Percentiles rank a stretch among this genome's conserved stretches.
Evolutionary conservation across 2,888 invertebrate genomes (phyloP).

Genomic region (Pyrocoelia pectoralis): DNA sequence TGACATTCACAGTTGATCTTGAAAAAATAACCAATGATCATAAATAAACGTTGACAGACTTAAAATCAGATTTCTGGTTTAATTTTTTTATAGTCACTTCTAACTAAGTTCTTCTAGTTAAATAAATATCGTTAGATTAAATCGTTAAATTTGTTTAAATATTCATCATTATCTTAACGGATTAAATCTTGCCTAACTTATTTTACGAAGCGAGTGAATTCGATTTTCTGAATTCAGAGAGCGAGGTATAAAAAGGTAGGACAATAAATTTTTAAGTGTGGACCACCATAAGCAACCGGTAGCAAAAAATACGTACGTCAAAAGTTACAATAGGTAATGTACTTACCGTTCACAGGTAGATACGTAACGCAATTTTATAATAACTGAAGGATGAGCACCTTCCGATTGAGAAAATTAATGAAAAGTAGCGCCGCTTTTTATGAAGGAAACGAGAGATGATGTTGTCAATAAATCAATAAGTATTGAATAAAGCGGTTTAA

Average conservation of each 20-base stretch:
- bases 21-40: slow-evolving; percentile 5
- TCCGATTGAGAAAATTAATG: too few relatives aligned
- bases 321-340: slow-evolving; percentile 28
- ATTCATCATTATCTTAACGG: neutral
- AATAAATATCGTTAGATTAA: slow-evolving; percentile 4
- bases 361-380: neutral
- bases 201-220: neutral
- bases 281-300: slow-evolving; percentile 20
- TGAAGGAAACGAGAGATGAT: slow-evolving; percentile 13
- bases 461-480: slow-evolving; percentile 47
- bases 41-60: slow-evolving; percentile 18
- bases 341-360: slow-evolving; percentile 32
- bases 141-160: slow-evolving; percentile 9
- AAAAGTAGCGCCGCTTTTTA: too few relatives aligned
- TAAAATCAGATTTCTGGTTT: slow-evolving; percentile 14
- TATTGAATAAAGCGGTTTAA: slow-evolving; percentile 34
- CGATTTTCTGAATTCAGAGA: too few relatives aligned
- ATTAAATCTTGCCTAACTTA: neutral
- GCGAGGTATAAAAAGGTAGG: too few relatives aligned
- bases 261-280: neutral
- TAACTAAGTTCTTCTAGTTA: slow-evolving; percentile 5
- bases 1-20: neutral
- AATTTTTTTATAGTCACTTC: neutral
- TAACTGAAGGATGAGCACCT: too few relatives aligned
- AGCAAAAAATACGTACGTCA: slow-evolving; percentile 28